Base-by-base conservation (phyloP, 2,113 vertebrate genomes). In the Heteronetta atricapilla region DNA sequence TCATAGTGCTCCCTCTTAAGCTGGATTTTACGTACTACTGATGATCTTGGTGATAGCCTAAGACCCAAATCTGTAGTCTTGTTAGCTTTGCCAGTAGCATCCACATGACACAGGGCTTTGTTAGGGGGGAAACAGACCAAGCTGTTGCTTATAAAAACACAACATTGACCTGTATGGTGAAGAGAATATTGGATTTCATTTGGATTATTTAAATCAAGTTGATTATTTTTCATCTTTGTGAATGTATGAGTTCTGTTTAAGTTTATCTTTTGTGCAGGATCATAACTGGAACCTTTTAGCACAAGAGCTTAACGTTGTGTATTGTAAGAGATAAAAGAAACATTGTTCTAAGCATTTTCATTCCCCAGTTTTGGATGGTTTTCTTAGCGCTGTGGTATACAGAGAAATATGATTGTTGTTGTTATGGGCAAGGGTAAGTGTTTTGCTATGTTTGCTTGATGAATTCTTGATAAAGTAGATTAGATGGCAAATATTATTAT, bases 21-120 rank as follows among this genome's bases (percentile, higher is more conserved):
- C 83, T 87, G 81, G 11, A 36, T 79, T 79, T 92, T 92, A 18
- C 62, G 74, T 81, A 76, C 18, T 48, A 0, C 44, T 89, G 86
- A 68, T 94, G 86, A 48, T 89, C 94, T 84, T 59, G 18, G 4
- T 79, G 95, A 89, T 73, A 91, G 86, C 89, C 84, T 73, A 19
- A 90, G 74, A 77, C 74, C 44, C 74, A 22, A 33, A 76, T 38
- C 83, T 89, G 70, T 15, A 13, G 44, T 38, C 44, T 70, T 73
- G 36, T 92, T 88, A 68, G 62, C 50, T 90, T 66, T 89, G 89
- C 89, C 89, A 91, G 18, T 7, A 58, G 44, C 25, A 50, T 58
- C 70, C 56, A 53, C 87, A 67, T 66, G 38, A 13, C 34, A 0
- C 2, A 34, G 52, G 56, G 72, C 90, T 96, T 92, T 66, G 38